Evolutionary conservation across 1,140 invertebrate species (phyloP).

Genomic region (Neotoxoptera formosana): DNA sequence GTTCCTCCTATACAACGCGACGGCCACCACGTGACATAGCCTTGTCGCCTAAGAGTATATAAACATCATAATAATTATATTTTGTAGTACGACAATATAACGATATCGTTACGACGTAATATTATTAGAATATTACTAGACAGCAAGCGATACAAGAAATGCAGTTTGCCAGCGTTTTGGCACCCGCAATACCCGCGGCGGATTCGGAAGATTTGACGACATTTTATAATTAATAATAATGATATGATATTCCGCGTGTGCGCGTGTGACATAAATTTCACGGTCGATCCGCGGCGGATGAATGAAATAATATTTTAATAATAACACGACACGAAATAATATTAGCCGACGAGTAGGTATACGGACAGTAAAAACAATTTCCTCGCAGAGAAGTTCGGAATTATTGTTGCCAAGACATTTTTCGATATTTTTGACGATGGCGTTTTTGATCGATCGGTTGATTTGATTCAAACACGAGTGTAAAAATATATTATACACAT

Average conservation of each 20-base stretch:
- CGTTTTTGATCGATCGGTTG: neutral
- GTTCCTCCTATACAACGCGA: neutral
- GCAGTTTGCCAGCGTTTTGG: neutral
- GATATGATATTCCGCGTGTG: neutral
- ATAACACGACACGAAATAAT: neutral
- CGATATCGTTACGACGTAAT: neutral
- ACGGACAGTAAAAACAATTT: neutral
- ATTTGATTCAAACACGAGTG: no score
- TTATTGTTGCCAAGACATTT: neutral
- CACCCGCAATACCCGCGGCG: neutral
- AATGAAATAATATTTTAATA: neutral
- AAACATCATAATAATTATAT: neutral
- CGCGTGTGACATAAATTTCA: neutral
- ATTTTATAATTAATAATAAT: slow-evolving; percentile 2
- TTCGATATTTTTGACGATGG: neutral
- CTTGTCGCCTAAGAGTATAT: neutral
- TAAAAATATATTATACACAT: no score
- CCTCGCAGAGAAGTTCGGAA: neutral
- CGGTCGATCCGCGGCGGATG: neutral
- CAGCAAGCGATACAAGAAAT: neutral
- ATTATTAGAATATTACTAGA: no score
- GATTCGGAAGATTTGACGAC: neutral
- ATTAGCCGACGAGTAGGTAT: neutral
- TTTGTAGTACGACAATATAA: neutral
- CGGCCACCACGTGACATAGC: no score